Conservation (phyloP, 2,888 invertebrate species). For the Pammene aurita region DNA sequence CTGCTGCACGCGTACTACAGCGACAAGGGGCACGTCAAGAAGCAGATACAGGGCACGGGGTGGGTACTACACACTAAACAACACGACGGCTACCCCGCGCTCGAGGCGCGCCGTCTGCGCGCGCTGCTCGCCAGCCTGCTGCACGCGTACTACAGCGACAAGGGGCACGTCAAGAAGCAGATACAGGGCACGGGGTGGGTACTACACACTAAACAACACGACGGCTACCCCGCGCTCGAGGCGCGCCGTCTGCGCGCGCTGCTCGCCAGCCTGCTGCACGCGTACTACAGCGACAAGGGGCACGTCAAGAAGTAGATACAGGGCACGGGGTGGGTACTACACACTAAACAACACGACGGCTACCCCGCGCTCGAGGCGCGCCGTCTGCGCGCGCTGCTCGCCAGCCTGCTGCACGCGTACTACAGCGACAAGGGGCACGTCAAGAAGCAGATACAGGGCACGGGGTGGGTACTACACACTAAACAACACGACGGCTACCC, state of each 20-base stretch:
- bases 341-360: conserved; percentile 77
- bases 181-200: conserved; percentile 92
- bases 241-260: conserved; percentile 90
- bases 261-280: conserved; percentile 88
- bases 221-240: conserved; percentile 90
- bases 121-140: conserved; percentile 90
- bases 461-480: conserved; percentile 85
- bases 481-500: conserved; percentile 89
- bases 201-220: conserved; percentile 47
- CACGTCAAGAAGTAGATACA: conserved; percentile 97
- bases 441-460: conserved; percentile 95
- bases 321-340: conserved; percentile 87
- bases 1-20: conserved; percentile 94
- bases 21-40: conserved; percentile 97
- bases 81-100: conserved; percentile 88
- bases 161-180: conserved; percentile 97
- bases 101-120: conserved; percentile 90
- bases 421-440: conserved; percentile 97
- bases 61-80: conserved; percentile 68
- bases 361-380: conserved; percentile 91
- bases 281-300: conserved; percentile 95
- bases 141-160: conserved; percentile 94
- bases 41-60: conserved; percentile 94
- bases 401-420: conserved; percentile 90
- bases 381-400: conserved; percentile 90